Base-by-base conservation (phyloP, 2,888 invertebrate genomes). In the Lasioglossum leucozonium region DNA sequence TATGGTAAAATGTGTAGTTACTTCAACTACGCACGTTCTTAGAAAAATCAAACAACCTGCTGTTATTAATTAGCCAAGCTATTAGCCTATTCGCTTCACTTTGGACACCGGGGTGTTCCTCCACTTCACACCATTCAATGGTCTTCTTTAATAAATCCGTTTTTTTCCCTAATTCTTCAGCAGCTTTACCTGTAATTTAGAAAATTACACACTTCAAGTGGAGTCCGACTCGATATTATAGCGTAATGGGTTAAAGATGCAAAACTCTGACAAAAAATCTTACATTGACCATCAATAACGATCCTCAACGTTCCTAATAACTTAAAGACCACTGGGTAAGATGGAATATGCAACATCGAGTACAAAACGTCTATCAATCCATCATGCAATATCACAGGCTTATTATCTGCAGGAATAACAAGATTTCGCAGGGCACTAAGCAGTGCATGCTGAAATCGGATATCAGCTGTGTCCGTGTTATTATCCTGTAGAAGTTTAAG, bases 241-340 rank as follows among this genome's bases (percentile, higher is more conserved):
- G 3, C 0, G 13, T 3, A 42, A 11, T 11, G 42, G 42, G 11
- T 42, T 42, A 22, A 22, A 51, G 22, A 55, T 11, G 10, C 0
- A 55, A 55, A 55, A 37, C n/a, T 26, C 44, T 58, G 13, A 2
- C 44, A n/a, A 62, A 72, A 30, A 18, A 71, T 91, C 93, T 94
- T 91, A 97, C 97, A 97, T 96, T 98, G 97, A 42, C 98, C 98
- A 95, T 98, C 98, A 2, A 98, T 97, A 65, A 98, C 96, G 97
- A 99, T 98, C 81, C 99, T 96, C 0, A 98, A 95, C 0, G 98
- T 98, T 4, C 98, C 98, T 76, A 99, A 94, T 84, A 99, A 95
- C 95, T 98, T 98, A 93, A 98, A 98, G 8, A 98, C 97, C 2
- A 98, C 98, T 42, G 98, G 97, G 79, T 97, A 97, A 84, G 98